Evolutionary conservation across 2,888 invertebrate species (phyloP).

Genomic region (Cordilura impudica): DNA sequence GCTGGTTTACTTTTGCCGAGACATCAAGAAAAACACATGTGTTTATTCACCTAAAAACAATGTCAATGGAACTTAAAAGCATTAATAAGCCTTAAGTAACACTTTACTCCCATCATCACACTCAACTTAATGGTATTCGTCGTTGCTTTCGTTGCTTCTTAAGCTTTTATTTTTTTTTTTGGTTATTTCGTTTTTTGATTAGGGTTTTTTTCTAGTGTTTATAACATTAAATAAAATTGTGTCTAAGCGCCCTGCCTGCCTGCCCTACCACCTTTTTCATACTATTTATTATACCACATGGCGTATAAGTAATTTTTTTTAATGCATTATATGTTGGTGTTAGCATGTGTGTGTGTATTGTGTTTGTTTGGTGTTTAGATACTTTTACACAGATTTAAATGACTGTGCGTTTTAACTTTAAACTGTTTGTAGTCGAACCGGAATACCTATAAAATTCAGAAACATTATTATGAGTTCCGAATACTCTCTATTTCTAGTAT

Average conservation of each 20-base stretch:
- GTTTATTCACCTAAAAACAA: slow-evolving; percentile 35
- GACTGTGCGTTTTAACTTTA: not conserved
- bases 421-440: no score
- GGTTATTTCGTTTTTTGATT: no score
- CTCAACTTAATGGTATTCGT: not conserved
- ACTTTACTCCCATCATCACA: slow-evolving; percentile 7
- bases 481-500: slow-evolving; percentile 9
- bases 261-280: not conserved
- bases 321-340: not conserved
- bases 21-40: slow-evolving; percentile 18
- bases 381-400: slow-evolving; percentile 18
- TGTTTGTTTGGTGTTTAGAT: not conserved
- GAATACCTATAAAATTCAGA: no score
- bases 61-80: slow-evolving; percentile 40
- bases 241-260: not conserved
- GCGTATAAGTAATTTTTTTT: slow-evolving; percentile 9
- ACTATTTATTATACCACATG: slow-evolving; percentile 5
- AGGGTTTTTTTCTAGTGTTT: not conserved
- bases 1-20: not conserved
- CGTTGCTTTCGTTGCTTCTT: not conserved
- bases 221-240: not conserved
- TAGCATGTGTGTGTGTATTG: not conserved
- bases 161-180: not conserved
- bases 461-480: not conserved
- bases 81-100: slow-evolving; percentile 44